Conservation (phyloP, 2,888 invertebrate genomes). For the Stegophylla sp. region DNA sequence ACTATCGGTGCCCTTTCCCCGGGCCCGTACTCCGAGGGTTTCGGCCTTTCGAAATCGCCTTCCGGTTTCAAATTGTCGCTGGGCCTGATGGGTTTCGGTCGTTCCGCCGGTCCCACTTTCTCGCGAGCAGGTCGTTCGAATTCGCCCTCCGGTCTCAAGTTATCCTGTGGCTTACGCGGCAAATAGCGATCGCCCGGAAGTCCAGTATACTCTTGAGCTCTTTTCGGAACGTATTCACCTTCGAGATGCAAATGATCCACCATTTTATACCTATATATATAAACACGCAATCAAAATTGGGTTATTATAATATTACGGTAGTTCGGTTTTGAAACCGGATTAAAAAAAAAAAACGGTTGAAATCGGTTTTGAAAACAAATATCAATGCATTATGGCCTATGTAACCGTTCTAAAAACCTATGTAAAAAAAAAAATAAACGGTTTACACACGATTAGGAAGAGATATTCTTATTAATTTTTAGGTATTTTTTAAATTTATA, state of each 20-base stretch:
- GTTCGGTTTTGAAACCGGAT: too few relatives aligned
- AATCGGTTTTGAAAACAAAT: too few relatives aligned
- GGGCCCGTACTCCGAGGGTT: conserved; percentile 67
- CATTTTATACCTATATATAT: conserved; percentile 61
- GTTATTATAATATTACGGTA: too few relatives aligned
- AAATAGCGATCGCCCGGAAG: conserved; percentile 63
- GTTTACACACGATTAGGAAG: too few relatives aligned
- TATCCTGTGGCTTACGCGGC: conserved; percentile 64
- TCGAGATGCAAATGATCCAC: conserved; percentile 77
- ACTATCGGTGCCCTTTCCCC: conserved; percentile 67
- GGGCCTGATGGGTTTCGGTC: conserved; percentile 65
- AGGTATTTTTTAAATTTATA: too few relatives aligned
- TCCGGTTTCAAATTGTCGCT: conserved; percentile 67
- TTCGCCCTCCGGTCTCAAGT: conserved; percentile 66
- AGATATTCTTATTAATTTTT: too few relatives aligned
- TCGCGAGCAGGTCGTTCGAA: conserved; percentile 67
- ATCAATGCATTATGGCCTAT: too few relatives aligned
- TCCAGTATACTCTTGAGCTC: conserved; percentile 67
- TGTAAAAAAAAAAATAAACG: too few relatives aligned
- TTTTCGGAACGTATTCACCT: conserved; percentile 70
- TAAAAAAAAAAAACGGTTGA: too few relatives aligned
- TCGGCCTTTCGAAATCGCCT: conserved; percentile 68
- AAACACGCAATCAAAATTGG: too few relatives aligned
- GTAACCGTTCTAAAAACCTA: too few relatives aligned
- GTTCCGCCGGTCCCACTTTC: conserved; percentile 66